phyloP scores from a whole-genome alignment of 2,797 vertebrate species.

The Kryptopterus vitreolus region DNA sequence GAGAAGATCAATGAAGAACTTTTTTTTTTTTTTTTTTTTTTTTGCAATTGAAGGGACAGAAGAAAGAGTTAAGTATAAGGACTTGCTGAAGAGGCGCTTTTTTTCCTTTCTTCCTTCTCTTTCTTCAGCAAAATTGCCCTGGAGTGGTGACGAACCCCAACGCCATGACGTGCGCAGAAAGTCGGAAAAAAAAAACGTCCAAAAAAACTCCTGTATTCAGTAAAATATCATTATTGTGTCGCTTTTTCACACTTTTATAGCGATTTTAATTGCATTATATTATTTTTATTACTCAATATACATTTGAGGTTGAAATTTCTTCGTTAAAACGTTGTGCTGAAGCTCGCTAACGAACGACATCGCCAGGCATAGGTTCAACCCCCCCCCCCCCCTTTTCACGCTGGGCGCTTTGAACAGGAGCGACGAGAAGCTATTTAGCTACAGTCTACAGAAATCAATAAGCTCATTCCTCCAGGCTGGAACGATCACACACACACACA shows the following conservation, averaged over 20 bases:
- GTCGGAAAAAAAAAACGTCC: too few relatives aligned
- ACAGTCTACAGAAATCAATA: constrained; percentile 63
- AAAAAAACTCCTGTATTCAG: too few relatives aligned
- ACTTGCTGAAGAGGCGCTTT: not conserved
- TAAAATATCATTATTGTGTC: too few relatives aligned
- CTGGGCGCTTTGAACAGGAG: constrained; percentile 54
- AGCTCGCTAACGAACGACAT: constrained; percentile 52
- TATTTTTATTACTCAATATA: not conserved
- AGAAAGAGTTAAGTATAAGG: not conserved
- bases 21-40: constrained; percentile 12
- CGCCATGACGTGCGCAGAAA: not conserved
- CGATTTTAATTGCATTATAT: too few relatives aligned
- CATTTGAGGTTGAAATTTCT: not conserved
- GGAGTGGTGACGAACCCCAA: not conserved
- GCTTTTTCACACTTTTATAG: not conserved
- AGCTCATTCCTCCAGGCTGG: constrained; percentile 31
- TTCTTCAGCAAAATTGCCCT: not conserved
- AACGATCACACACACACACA: constrained; percentile 10
- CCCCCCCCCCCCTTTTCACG: constrained; percentile 44
- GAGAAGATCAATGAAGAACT: constrained; percentile 20
- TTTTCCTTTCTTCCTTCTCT: too few relatives aligned
- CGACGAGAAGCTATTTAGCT: constrained; percentile 54
- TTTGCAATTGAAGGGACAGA: not conserved
- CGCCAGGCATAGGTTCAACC: constrained; percentile 58
- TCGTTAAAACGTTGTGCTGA: constrained; percentile 32